Percentiles rank a stretch among this genome's conserved stretches.
Conservation (phyloP, 2,113 vertebrate species). For the Cephalophus harveyi region DNA sequence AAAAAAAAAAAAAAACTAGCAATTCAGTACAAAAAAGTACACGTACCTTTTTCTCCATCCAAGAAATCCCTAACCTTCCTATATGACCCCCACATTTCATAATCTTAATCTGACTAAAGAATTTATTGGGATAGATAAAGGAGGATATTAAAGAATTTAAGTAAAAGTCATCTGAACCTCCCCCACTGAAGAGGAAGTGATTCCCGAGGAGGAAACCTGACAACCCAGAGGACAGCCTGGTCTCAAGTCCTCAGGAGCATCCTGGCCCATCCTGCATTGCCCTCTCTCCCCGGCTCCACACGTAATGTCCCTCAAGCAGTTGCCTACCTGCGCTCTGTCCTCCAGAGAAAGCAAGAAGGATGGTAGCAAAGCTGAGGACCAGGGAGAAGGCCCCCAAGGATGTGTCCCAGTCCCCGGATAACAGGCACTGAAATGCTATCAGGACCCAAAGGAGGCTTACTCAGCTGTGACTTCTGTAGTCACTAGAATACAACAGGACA, state of each 20-base stretch:
- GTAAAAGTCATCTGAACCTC: not conserved
- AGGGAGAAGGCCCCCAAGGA: not conserved
- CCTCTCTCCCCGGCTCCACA: not conserved
- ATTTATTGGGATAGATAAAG: not conserved
- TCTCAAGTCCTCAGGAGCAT: no score
- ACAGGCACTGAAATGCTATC: not conserved
- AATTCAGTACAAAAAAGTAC: not conserved
- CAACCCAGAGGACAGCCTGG: not conserved
- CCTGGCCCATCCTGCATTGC: not conserved
- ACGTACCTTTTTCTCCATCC: not conserved
- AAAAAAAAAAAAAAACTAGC: no score
- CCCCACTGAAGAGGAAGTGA: not conserved
- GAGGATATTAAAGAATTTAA: not conserved
- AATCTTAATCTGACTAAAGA: not conserved
- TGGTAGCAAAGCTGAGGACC: no score
- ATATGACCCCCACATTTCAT: not conserved
- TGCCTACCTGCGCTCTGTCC: not conserved
- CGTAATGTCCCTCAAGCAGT: not conserved
- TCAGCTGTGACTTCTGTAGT: not conserved
- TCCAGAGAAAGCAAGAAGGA: not conserved
- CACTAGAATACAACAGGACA: not conserved
- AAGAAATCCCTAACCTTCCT: not conserved
- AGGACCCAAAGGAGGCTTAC: no score
- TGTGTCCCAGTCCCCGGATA: no score
- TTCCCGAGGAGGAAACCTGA: not conserved